A percentile compares a stretch with the other conserved stretches of the same genome.
These are phyloP conservation scores for Sardinella longiceps DNA, from an alignment of 2,797 vertebrate genomes.

Conservation along the genomic window DNA sequence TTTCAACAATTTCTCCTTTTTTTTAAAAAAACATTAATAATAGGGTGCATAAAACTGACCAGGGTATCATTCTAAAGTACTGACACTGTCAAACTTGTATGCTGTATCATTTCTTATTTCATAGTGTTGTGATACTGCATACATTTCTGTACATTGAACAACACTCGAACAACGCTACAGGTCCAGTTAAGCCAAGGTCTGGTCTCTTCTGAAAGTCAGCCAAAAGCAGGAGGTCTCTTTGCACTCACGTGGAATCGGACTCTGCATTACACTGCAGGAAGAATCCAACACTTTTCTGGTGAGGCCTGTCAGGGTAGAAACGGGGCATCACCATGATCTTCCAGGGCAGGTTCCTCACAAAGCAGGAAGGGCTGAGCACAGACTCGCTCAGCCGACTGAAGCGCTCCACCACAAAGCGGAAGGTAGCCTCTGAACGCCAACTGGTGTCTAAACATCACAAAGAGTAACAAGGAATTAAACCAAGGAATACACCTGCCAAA, in stretches of 20 bases:
- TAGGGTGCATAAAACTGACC: too few relatives aligned
- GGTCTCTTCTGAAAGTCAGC: too few relatives aligned
- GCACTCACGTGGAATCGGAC: conserved; percentile 96
- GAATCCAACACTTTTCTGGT: conserved; percentile 99
- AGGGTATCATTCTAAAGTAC: too few relatives aligned
- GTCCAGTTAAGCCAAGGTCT: too few relatives aligned
- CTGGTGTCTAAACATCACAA: conserved; percentile 85
- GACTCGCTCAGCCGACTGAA: conserved; percentile 97
- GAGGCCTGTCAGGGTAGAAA: conserved; percentile 96
- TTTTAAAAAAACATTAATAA: too few relatives aligned
- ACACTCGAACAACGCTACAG: too few relatives aligned
- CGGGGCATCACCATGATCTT: conserved; percentile 99
- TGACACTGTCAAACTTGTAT: too few relatives aligned
- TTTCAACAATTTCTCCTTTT: too few relatives aligned
- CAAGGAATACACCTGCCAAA: neutral
- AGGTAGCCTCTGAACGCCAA: conserved; percentile 98
- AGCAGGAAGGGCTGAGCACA: conserved; percentile 98
- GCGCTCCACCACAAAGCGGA: conserved; percentile 96
- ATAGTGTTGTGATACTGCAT: too few relatives aligned
- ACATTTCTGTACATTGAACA: too few relatives aligned
- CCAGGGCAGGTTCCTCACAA: conserved; percentile 97
- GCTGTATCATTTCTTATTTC: too few relatives aligned
- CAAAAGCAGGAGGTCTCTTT: neutral
- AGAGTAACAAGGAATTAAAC: neutral
- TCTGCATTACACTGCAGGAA: conserved; percentile 99